Percentiles rank a stretch among this genome's conserved stretches.
phyloP scores from a whole-genome alignment of 92 coral and sea anemone species.

The Porites evermanni region DNA sequence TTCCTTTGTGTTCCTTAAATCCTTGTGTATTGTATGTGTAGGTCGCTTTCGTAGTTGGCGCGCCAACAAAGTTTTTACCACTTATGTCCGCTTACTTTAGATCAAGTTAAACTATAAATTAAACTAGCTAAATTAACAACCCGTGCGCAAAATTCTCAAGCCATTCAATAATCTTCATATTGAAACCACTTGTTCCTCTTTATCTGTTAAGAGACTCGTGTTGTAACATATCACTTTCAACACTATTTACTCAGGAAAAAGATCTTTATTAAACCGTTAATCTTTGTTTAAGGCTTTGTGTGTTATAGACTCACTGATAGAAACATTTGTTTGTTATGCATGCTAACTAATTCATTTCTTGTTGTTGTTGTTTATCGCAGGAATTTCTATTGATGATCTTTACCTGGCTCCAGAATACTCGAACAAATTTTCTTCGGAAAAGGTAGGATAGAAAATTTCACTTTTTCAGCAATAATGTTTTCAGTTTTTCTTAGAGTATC shows the following conservation, averaged over 20 bases:
- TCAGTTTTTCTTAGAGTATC: not conserved
- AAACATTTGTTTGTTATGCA: not conserved
- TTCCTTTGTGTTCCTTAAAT: slow-evolving; percentile 13
- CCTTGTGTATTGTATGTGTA: not conserved
- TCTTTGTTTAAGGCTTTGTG: slow-evolving; percentile 14
- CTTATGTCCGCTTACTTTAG: not conserved
- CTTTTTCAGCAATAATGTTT: not conserved
- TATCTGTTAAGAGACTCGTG: not conserved
- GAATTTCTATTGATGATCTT: slow-evolving; percentile 76
- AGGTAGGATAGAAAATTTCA: slow-evolving; percentile 51
- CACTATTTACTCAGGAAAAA: not conserved
- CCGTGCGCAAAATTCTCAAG: too few relatives aligned
- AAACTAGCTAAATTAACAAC: too few relatives aligned
- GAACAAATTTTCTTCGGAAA: slow-evolving; percentile 74
- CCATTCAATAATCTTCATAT: not conserved
- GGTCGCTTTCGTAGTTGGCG: not conserved
- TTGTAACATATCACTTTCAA: not conserved
- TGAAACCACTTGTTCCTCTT: not conserved
- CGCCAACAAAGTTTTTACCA: not conserved
- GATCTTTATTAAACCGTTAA: not conserved
- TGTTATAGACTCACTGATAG: not conserved
- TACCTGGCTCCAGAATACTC: slow-evolving; percentile 81
- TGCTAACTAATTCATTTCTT: not conserved
- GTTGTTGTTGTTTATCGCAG: slow-evolving; percentile 34
- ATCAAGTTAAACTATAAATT: too few relatives aligned